phyloP scores from a whole-genome alignment of 2,888 invertebrate genomes.

The Maniola hyperantus region DNA sequence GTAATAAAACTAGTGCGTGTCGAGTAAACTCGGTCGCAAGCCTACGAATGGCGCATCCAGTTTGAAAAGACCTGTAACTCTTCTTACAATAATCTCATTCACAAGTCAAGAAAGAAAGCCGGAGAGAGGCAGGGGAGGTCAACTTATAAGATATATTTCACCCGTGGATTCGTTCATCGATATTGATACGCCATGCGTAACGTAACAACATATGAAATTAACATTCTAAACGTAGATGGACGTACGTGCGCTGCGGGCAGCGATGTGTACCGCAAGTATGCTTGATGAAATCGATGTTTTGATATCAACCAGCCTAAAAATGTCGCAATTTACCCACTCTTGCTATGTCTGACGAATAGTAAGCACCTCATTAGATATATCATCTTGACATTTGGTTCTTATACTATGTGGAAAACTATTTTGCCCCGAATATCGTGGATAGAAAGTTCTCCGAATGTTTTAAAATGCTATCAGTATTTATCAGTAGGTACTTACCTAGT shows the following conservation, averaged over 20 bases:
- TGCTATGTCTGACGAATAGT: conserved; percentile 38
- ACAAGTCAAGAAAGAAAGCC: conserved; percentile 38
- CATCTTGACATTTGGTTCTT: conserved; percentile 34
- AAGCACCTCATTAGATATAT: conserved; percentile 40
- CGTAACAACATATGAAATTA: conserved; percentile 58
- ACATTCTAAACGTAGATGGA: conserved; percentile 70
- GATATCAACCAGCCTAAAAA: conserved; percentile 46
- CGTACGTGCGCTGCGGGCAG: conserved; percentile 73
- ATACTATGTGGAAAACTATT: conserved; percentile 27
- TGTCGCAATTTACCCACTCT: conserved; percentile 46
- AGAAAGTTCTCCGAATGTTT: conserved; percentile 16
- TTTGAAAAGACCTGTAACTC: conserved; percentile 53
- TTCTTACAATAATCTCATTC: conserved; percentile 46
- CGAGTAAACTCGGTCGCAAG: conserved; percentile 75
- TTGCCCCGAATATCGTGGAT: conserved; percentile 25
- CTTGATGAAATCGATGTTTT: conserved; percentile 48
- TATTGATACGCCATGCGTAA: conserved; percentile 64
- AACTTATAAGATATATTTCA: conserved; percentile 51
- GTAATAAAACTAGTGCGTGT: conserved; percentile 82
- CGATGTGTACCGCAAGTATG: conserved; percentile 45
- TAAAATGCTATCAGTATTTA: neutral
- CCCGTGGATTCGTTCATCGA: conserved; percentile 56
- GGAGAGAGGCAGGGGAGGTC: conserved; percentile 53
- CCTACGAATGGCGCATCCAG: conserved; percentile 59
- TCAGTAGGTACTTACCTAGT: too few species aligned